A percentile compares a stretch with the other conserved stretches of the same genome.
These are phyloP conservation scores for Myiothlypis chrysogaster DNA, from an alignment of 2,797 vertebrate species.

Conservation along the genomic window DNA sequence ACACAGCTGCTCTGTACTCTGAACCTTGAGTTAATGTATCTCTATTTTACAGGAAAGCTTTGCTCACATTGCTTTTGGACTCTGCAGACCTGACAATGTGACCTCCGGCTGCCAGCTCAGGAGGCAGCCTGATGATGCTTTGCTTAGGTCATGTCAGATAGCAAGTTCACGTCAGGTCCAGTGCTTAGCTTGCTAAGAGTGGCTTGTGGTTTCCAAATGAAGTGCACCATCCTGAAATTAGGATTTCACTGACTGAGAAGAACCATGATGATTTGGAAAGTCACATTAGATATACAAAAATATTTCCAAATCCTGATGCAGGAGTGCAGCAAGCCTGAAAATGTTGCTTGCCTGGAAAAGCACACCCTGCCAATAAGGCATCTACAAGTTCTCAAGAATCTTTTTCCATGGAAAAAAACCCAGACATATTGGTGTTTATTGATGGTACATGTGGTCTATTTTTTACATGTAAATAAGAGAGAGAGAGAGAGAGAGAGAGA, in stretches of 20 bases:
- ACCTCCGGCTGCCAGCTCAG: not conserved
- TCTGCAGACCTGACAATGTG: not conserved
- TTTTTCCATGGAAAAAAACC: not conserved
- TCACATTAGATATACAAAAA: not conserved
- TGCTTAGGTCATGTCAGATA: not conserved
- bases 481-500: not conserved
- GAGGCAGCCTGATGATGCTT: not conserved
- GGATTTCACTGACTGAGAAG: not conserved
- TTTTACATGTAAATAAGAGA: not conserved
- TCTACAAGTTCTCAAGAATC: not conserved
- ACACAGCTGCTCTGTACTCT: slow-evolving; percentile 24
- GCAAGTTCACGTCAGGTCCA: not conserved
- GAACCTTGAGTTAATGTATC: slow-evolving; percentile 42
- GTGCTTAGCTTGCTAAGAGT: not conserved
- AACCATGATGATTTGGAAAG: not conserved
- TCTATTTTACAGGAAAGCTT: slow-evolving; percentile 48
- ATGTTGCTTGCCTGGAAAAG: not conserved
- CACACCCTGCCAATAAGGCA: not conserved
- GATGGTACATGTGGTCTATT: not conserved
- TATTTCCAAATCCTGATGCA: not conserved
- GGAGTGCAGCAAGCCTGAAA: not conserved
- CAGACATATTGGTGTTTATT: not conserved
- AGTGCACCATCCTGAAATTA: not conserved
- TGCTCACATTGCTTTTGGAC: not conserved
- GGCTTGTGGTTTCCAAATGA: not conserved